Base-by-base conservation (phyloP, 2,888 invertebrate genomes). In the Metellina segmentata region DNA sequence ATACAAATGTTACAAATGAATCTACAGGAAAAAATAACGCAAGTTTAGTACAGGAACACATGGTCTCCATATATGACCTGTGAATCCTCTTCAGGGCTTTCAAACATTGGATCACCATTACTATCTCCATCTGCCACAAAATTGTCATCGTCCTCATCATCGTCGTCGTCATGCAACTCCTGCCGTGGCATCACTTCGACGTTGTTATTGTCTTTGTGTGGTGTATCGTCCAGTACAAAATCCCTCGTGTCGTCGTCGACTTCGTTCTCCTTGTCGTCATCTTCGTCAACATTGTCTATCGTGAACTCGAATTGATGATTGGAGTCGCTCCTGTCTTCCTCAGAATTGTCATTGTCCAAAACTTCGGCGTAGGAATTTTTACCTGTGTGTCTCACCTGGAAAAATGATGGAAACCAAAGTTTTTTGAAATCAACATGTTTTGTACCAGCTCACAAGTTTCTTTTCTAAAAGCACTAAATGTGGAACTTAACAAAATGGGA, bases 41-140 rank as follows among this genome's bases (percentile, higher is more conserved):
- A 5, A 19, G 71, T 20, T 85, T 75, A 92, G 79, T 85, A 92
- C 52, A 92, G 79, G 75, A 92, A 92, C 85, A 92, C 88, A 19
- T 88, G 91, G 34, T 92, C 91, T 48, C 89, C 91, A 52, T 92
- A 92, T 19, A 92, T 92, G 34, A 89, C 89, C 48, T 92, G 85
- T 13, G 91, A 79, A 34, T 92, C 88, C 70, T 89, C 89, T 48
- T 89, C 91, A 1, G 88, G 91, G 69, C 78, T 89, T 11, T 89
- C 91, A 20, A 92, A 92, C 85, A 89, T 81, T 6, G 69, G 49
- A 19, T 87, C 82, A 13, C 79, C 81, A 6, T 74, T 49, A 20
- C 61, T 72, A 1, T 81, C 87, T n/a, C n/a, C 72, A 7, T 72
- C 71, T 6, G 20, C 9, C 11, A 51, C 74, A 8, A 72, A 52